Conservation (phyloP, 2,113 vertebrate genomes). For the Eidolon helvum region DNA sequence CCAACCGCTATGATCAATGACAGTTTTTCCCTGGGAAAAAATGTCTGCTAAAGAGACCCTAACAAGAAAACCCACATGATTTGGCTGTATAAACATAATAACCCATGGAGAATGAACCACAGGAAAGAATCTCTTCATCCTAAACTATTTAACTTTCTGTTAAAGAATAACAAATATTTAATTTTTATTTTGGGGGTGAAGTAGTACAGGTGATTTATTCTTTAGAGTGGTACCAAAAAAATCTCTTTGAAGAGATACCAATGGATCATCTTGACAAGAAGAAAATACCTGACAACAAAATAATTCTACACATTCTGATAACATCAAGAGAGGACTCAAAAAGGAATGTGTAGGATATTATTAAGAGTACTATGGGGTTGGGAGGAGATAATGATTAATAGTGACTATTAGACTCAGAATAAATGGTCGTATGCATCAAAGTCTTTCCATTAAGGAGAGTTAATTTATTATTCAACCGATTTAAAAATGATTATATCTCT, state of each 20-base stretch:
- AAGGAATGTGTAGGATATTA: conserved; percentile 3
- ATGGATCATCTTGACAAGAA: conserved; percentile 55
- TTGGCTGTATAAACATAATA: conserved; percentile 15
- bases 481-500: conserved; percentile 46
- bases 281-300: conserved; percentile 27
- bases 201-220: neutral
- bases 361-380: neutral
- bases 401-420: conserved; percentile 24
- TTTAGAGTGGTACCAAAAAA: conserved; percentile 3
- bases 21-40: conserved; percentile 40
- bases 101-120: conserved; percentile 19
- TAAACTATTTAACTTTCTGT: conserved; percentile 11
- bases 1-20: neutral
- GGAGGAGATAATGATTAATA: conserved; percentile 49
- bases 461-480: conserved; percentile 56
- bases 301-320: conserved; percentile 48
- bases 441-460: conserved; percentile 18
- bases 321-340: conserved; percentile 16
- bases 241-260: conserved; percentile 35
- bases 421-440: conserved; percentile 30
- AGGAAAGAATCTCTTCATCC: neutral
- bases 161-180: conserved; percentile 14
- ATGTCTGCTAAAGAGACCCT: conserved; percentile 13
- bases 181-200: neutral
- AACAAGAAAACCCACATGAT: conserved; percentile 18